phyloP scores from a whole-genome alignment of 2,888 invertebrate genomes.

The Elegia similella region DNA sequence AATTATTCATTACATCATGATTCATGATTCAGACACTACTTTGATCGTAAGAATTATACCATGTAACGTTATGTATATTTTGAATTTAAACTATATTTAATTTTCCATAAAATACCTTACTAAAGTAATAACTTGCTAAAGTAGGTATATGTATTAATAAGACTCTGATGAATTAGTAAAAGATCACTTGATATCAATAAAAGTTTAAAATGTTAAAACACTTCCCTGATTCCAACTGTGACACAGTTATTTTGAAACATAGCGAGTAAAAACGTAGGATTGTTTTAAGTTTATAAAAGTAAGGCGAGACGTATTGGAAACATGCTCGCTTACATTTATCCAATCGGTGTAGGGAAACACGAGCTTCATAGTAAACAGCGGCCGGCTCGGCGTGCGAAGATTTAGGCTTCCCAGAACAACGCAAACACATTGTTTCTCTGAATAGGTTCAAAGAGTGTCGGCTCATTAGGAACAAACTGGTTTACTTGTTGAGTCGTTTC shows the following conservation, averaged over 20 bases:
- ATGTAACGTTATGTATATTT: too few relatives aligned
- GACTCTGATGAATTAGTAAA: too few relatives aligned
- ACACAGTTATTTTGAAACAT: constrained; percentile 16
- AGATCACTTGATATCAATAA: too few relatives aligned
- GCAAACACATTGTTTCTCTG: constrained; percentile 67
- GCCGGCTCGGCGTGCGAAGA: constrained; percentile 54
- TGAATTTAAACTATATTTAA: too few relatives aligned
- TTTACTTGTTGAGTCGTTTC: constrained; percentile 46
- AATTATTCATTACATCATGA: background rate
- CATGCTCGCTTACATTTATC: constrained; percentile 8
- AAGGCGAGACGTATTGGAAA: constrained; percentile 17
- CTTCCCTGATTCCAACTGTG: constrained; percentile 4
- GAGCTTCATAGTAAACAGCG: constrained; percentile 64
- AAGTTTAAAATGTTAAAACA: background rate
- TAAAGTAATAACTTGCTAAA: too few relatives aligned
- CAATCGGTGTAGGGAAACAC: constrained; percentile 34
- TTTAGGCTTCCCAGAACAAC: constrained; percentile 67
- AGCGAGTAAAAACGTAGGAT: constrained; percentile 2
- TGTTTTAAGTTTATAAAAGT: constrained; percentile 24
- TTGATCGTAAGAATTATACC: background rate
- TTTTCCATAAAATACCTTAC: too few relatives aligned
- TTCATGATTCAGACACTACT: background rate
- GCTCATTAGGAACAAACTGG: constrained; percentile 56
- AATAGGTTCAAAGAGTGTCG: constrained; percentile 64
- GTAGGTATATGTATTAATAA: too few relatives aligned